Conservation (phyloP, 2,113 vertebrate species). For the Pan troglodytes region DNA sequence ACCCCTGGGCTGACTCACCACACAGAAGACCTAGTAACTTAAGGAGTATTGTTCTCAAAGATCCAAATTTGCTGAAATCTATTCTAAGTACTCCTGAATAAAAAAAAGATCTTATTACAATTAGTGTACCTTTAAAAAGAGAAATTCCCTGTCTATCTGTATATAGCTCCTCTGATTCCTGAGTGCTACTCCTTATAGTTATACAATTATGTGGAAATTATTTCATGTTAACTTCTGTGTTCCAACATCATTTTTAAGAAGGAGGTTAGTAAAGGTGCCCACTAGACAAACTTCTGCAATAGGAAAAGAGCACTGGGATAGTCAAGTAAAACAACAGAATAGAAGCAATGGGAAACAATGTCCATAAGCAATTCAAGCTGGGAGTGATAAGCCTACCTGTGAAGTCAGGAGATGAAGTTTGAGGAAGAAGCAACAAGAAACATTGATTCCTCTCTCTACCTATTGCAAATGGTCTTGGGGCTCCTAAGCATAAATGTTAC, state of each 20-base stretch:
- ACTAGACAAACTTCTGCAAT: background rate
- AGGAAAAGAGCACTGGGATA: background rate
- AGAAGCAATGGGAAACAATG: background rate
- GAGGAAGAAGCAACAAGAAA: background rate
- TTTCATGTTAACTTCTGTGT: background rate
- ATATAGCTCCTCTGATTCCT: background rate
- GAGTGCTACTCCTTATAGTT: background rate
- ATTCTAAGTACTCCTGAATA: slow-evolving; percentile 32
- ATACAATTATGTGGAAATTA: slow-evolving; percentile 23
- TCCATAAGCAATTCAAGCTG: background rate
- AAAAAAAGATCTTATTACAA: slow-evolving; percentile 22
- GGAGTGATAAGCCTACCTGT: background rate
- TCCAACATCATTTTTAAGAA: background rate
- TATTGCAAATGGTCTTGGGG: background rate
- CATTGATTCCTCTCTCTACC: background rate
- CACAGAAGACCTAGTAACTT: background rate
- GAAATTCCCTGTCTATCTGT: slow-evolving; percentile 24
- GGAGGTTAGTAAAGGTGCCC: background rate
- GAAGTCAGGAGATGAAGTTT: background rate
- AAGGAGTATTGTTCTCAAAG: slow-evolving; percentile 22
- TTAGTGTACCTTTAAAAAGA: slow-evolving; percentile 58
- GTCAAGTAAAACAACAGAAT: background rate
- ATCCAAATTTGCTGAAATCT: slow-evolving; percentile 22
- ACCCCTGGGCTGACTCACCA: slow-evolving; percentile 26
- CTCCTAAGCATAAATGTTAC: background rate